Conservation (phyloP, 2,113 vertebrate species). For the Thermophis baileyi region DNA sequence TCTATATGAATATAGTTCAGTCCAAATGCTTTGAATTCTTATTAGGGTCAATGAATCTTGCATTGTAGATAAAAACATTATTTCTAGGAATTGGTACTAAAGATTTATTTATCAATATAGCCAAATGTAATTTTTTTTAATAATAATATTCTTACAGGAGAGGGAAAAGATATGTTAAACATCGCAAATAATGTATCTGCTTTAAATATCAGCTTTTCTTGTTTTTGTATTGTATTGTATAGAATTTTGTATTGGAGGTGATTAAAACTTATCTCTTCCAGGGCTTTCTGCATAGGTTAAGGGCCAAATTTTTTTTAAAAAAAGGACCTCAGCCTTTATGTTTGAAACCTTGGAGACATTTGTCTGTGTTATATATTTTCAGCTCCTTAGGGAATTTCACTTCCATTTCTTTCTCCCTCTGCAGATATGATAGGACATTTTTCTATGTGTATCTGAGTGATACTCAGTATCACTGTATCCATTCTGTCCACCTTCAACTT, state of each 20-base stretch:
- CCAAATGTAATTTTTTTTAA: neutral
- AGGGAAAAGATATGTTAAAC: neutral
- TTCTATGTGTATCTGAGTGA: slow-evolving; percentile 61
- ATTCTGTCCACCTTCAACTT: slow-evolving; percentile 66
- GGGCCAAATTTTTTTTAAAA: neutral
- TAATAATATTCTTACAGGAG: neutral
- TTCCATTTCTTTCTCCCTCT: slow-evolving; percentile 53
- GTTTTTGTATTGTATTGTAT: neutral
- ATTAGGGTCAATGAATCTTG: neutral
- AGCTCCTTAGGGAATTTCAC: slow-evolving; percentile 58
- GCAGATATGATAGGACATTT: slow-evolving; percentile 61
- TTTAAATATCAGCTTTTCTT: neutral
- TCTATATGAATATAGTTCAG: neutral
- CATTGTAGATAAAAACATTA: neutral
- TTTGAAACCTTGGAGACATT: slow-evolving; percentile 55
- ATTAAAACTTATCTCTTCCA: slow-evolving; percentile 30
- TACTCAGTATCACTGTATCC: slow-evolving; percentile 63
- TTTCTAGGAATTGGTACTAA: neutral
- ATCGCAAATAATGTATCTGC: neutral
- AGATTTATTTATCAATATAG: neutral
- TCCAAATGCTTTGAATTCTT: slow-evolving; percentile 15
- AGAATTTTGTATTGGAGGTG: slow-evolving; percentile 1
- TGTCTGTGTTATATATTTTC: slow-evolving; percentile 62
- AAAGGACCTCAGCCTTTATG: slow-evolving; percentile 41
- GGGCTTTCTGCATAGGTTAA: slow-evolving; percentile 41